Evolutionary conservation across 1,140 invertebrate species (phyloP).

Genomic region (Eriosoma lanigerum): DNA sequence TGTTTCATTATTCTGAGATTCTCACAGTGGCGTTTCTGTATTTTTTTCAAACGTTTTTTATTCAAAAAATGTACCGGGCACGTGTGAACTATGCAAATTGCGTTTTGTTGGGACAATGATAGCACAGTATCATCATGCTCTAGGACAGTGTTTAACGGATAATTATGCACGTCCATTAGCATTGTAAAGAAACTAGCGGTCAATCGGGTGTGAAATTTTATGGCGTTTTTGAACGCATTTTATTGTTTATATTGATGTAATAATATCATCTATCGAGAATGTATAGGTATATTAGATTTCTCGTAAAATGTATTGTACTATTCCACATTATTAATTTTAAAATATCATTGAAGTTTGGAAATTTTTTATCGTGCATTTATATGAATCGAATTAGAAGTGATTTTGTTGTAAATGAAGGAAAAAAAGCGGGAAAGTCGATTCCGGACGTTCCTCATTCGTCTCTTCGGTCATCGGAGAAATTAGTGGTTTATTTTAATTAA

Average conservation of each 20-base stretch:
- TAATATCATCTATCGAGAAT: too few relatives aligned
- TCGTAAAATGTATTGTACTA: too few relatives aligned
- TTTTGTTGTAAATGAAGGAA: too few relatives aligned
- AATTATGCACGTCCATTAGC: slow-evolving; percentile 16
- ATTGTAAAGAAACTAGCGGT: neutral
- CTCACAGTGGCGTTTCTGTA: neutral
- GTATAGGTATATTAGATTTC: too few relatives aligned
- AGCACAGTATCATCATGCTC: neutral
- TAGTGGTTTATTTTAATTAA: too few relatives aligned
- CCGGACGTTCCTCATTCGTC: too few relatives aligned
- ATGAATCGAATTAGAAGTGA: too few relatives aligned
- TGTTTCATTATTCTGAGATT: neutral
- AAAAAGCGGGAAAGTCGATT: too few relatives aligned
- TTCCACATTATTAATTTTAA: too few relatives aligned
- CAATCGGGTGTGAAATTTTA: slow-evolving; percentile 6
- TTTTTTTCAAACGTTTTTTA: neutral
- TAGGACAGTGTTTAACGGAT: neutral
- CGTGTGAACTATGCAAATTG: neutral
- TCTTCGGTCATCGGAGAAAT: too few relatives aligned
- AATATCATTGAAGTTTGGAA: too few relatives aligned
- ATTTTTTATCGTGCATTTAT: too few relatives aligned
- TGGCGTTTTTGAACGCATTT: neutral
- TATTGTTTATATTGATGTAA: neutral
- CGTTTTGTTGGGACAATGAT: neutral
- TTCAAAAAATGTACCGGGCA: neutral